A percentile compares a stretch with the other conserved stretches of the same genome.
These are phyloP conservation scores for Pseudoatta argentina DNA, from an alignment of 1,140 invertebrate species.

Conservation along the genomic window DNA sequence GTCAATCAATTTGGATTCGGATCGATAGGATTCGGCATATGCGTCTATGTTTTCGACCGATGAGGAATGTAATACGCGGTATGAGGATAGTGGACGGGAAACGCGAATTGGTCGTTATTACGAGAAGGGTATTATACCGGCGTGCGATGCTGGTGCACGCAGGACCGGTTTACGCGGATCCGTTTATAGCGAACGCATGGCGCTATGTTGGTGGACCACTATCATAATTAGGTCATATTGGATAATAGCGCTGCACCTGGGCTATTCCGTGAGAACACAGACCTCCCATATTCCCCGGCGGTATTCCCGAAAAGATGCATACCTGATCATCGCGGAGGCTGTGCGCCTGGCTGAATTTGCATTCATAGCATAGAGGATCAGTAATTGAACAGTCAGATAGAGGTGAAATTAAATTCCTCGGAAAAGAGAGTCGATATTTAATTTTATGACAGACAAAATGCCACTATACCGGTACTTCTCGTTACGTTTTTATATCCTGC, in stretches of 20 bases:
- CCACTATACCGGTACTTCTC: too few species aligned
- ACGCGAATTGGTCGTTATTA: constrained; percentile 72
- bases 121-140: constrained; percentile 65
- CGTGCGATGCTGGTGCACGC: constrained; percentile 58
- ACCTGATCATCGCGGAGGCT: constrained; percentile 10
- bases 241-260: constrained; percentile 58
- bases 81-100: constrained; percentile 15
- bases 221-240: constrained; percentile 79
- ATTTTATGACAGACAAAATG: constrained; percentile 6
- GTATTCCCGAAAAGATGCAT: constrained; percentile 26
- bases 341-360: constrained; percentile 26
- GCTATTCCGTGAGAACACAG: constrained; percentile 58
- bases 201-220: constrained; percentile 66
- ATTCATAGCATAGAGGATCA: background rate
- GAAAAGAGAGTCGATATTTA: constrained; percentile 1
- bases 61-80: constrained; percentile 44
- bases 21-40: constrained; percentile 47
- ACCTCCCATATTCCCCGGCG: constrained; percentile 4
- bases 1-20: constrained; percentile 57
- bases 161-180: constrained; percentile 70
- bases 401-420: background rate
- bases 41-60: constrained; percentile 30
- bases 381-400: background rate
- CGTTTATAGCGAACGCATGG: constrained; percentile 71
- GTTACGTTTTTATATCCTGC: background rate